phyloP scores from a whole-genome alignment of 2,888 invertebrate genomes.

The Apamea monoglypha region DNA sequence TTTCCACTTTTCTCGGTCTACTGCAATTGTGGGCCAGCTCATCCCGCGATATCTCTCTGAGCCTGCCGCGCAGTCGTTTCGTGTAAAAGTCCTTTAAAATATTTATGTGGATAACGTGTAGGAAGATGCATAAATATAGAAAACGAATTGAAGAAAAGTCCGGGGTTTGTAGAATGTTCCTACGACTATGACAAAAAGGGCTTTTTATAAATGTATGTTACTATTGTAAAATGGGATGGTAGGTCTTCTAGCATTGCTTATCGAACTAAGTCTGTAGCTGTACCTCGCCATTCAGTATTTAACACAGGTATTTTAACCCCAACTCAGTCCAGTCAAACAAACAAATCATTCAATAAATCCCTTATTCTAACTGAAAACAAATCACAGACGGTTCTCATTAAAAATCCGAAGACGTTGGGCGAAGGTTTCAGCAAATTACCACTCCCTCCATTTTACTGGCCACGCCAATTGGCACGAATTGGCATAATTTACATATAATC shows the following conservation, averaged over 20 bases:
- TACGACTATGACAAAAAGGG: too few species aligned
- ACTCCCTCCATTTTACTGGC: conserved; percentile 59
- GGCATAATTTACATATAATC: conserved; percentile 75
- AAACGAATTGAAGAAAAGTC: not conserved
- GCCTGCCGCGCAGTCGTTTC: too few species aligned
- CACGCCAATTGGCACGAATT: conserved; percentile 70
- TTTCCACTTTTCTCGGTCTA: too few species aligned
- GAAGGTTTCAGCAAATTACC: conserved; percentile 63
- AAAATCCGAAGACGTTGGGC: conserved; percentile 62
- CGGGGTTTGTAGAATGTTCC: too few species aligned
- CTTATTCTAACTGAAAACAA: conserved; percentile 58
- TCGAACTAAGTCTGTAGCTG: not conserved
- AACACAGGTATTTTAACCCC: not conserved
- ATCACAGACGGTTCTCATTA: conserved; percentile 63
- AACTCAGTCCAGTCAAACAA: conserved; percentile 12
- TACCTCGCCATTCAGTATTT: not conserved
- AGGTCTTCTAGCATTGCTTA: not conserved
- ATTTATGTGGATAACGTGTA: too few species aligned
- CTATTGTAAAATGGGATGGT: not conserved
- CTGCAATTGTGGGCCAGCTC: too few species aligned
- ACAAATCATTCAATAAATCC: conserved; percentile 33
- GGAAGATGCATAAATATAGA: not conserved
- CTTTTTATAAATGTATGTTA: not conserved
- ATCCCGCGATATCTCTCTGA: too few species aligned
- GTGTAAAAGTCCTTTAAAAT: not conserved